Evolutionary conservation across 2,797 vertebrate species (phyloP).

Genomic region (Lutjanus argentimaculatus): DNA sequence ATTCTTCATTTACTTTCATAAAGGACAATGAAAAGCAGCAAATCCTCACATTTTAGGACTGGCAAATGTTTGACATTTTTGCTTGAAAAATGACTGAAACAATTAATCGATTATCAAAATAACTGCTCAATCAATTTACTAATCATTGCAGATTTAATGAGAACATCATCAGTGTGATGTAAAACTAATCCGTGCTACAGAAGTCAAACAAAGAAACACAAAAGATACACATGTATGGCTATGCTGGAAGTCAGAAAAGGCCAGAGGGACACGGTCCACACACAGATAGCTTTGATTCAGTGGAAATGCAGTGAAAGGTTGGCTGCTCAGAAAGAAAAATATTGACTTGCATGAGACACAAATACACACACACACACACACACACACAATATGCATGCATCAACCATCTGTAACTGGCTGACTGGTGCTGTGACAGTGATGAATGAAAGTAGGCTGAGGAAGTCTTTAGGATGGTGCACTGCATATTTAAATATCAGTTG

Average conservation of each 20-base stretch:
- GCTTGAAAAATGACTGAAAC: too few relatives aligned
- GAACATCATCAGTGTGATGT: neutral
- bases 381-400: neutral
- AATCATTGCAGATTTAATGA: too few relatives aligned
- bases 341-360: neutral
- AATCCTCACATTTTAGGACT: too few relatives aligned
- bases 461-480: slow-evolving; percentile 17
- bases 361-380: neutral
- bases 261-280: neutral
- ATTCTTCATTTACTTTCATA: too few relatives aligned
- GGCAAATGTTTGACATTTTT: too few relatives aligned
- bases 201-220: slow-evolving; percentile 7
- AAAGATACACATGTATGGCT: neutral
- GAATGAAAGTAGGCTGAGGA: slow-evolving; percentile 22
- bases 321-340: neutral
- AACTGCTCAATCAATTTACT: too few relatives aligned
- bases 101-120: too few relatives aligned
- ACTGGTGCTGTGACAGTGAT: slow-evolving; percentile 42
- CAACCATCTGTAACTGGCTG: slow-evolving; percentile 14
- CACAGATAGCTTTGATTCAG: slow-evolving; percentile 11
- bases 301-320: neutral
- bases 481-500: slow-evolving; percentile 15
- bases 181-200: neutral
- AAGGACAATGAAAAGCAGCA: too few relatives aligned
- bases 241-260: neutral